Percentiles rank a stretch among this genome's conserved stretches.
phyloP scores from a whole-genome alignment of 2,797 vertebrate genomes.

The Brachyrhaphis roseni region DNA sequence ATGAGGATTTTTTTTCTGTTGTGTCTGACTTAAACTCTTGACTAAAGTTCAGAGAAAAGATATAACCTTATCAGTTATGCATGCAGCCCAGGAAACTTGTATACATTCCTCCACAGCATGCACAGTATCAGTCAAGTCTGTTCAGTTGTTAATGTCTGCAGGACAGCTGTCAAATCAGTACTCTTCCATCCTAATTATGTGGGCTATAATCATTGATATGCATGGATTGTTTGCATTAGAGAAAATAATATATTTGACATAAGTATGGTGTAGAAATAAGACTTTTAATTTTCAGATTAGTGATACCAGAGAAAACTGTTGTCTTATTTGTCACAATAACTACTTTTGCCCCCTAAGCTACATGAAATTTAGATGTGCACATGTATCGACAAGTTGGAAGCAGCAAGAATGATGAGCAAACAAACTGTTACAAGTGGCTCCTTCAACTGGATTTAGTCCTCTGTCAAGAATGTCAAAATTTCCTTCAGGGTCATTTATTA shows the following conservation, averaged over 20 bases:
- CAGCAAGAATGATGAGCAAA: background rate
- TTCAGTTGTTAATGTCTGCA: no score
- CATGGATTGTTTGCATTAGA: no score
- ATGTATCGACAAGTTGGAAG: background rate
- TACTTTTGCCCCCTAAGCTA: background rate
- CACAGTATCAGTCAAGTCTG: background rate
- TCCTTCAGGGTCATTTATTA: background rate
- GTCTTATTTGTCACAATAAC: background rate
- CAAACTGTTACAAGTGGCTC: background rate
- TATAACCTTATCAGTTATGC: background rate
- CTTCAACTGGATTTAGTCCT: background rate
- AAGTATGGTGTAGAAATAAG: background rate
- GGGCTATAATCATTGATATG: no score
- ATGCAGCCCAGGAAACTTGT: background rate
- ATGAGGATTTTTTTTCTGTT: background rate
- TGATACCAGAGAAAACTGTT: background rate
- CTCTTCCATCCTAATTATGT: no score
- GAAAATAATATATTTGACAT: no score
- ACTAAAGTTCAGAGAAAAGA: constrained; percentile 3
- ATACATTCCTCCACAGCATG: background rate
- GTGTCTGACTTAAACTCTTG: background rate
- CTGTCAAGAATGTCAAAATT: background rate
- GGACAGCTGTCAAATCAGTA: no score
- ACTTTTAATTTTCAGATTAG: background rate
- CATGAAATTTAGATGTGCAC: background rate